These are phyloP conservation scores for Cheilinus undulatus DNA, from an alignment of 2,113 vertebrate species.

Conservation along the genomic window DNA sequence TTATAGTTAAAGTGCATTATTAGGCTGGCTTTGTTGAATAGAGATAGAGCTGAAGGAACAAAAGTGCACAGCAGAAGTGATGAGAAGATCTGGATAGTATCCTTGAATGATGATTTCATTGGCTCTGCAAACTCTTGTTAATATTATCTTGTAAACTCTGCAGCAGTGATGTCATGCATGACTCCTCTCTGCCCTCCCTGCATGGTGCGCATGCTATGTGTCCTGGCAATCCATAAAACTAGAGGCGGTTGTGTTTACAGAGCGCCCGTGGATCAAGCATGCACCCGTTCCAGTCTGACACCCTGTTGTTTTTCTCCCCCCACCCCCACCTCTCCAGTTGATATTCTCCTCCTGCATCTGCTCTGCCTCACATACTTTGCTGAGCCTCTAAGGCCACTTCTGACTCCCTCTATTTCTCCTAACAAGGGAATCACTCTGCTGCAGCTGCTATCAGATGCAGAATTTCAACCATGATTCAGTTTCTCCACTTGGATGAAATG, in stretches of 20 bases:
- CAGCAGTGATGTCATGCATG: conserved; percentile 33
- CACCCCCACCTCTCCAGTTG: conserved; percentile 18
- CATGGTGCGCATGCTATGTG: conserved; percentile 13
- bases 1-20: no score
- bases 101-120: no score
- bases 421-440: conserved; percentile 57
- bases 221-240: conserved; percentile 41
- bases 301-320: conserved; percentile 48
- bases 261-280: conserved; percentile 26
- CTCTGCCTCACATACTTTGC: conserved; percentile 52
- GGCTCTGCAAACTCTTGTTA: no score
- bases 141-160: no score
- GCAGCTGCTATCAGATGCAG: conserved; percentile 39
- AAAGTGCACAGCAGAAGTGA: no score
- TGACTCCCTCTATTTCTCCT: conserved; percentile 36
- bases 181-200: background rate
- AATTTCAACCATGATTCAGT: conserved; percentile 31
- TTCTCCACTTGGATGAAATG: conserved; percentile 22
- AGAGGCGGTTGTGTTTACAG: conserved; percentile 46
- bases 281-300: conserved; percentile 49
- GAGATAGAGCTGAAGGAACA: no score
- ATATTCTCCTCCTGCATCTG: conserved; percentile 55
- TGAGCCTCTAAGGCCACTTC: conserved; percentile 43
- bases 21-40: no score
- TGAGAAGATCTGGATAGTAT: no score